These are phyloP conservation scores for Drosophila bocqueti DNA, from an alignment of 1,140 invertebrate species.

Conservation along the genomic window DNA sequence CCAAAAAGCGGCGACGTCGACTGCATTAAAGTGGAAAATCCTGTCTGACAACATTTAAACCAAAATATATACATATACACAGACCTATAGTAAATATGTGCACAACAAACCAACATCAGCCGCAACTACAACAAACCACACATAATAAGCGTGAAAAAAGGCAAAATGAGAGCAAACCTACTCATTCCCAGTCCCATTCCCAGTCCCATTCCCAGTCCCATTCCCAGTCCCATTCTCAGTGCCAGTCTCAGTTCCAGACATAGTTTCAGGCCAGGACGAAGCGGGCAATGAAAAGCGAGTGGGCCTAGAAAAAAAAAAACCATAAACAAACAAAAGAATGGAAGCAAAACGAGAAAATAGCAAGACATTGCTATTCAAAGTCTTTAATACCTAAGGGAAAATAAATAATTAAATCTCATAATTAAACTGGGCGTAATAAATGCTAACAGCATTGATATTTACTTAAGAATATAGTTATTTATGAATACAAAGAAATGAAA, in stretches of 20 bases:
- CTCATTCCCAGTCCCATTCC: slow-evolving; percentile 27
- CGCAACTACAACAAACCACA: slow-evolving; percentile 53
- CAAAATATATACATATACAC: slow-evolving; percentile 50
- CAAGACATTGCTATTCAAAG: neutral
- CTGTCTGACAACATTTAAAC: slow-evolving; percentile 80
- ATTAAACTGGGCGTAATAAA: neutral
- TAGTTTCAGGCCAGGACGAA: slow-evolving; percentile 21
- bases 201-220: slow-evolving; percentile 17
- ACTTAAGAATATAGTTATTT: neutral
- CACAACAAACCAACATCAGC: slow-evolving; percentile 43
- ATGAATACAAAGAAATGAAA: neutral
- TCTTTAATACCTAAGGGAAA: neutral
- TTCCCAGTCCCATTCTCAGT: slow-evolving; percentile 11
- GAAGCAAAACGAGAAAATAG: slow-evolving; percentile 18
- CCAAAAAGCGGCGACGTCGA: slow-evolving; percentile 57
- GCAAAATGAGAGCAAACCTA: slow-evolving; percentile 75
- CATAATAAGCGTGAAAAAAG: slow-evolving; percentile 80
- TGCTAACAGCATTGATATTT: neutral
- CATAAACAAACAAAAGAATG: slow-evolving; percentile 26
- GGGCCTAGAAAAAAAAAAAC: slow-evolving; percentile 25
- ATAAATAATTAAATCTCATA: neutral
- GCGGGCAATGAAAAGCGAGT: slow-evolving; percentile 62
- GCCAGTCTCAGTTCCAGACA: slow-evolving; percentile 25
- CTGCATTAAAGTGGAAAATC: slow-evolving; percentile 82
- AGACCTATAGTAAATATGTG: slow-evolving; percentile 50